A percentile compares a stretch with the other conserved stretches of the same genome.
These are phyloP conservation scores for Typhlichthys eigenmanni DNA, from an alignment of 2,797 vertebrate genomes.

Conservation along the genomic window DNA sequence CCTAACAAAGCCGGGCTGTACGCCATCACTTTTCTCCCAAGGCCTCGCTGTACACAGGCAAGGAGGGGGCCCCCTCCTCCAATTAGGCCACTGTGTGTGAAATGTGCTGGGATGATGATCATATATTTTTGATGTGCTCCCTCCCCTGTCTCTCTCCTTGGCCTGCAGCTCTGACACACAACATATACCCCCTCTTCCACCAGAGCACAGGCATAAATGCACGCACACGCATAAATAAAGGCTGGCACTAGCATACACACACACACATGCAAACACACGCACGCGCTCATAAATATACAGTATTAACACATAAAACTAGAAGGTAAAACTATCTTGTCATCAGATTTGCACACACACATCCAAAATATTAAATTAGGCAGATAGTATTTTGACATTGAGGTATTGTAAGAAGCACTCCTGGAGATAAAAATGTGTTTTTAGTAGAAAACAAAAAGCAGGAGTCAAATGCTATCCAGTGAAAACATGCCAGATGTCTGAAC, in stretches of 20 bases:
- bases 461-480: conserved; percentile 41
- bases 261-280: neutral
- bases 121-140: conserved; percentile 76
- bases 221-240: conserved; percentile 2
- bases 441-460: conserved; percentile 71
- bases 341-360: neutral
- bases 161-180: conserved; percentile 67
- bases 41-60: conserved; percentile 45
- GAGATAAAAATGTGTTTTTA: conserved; percentile 75
- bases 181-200: conserved; percentile 44
- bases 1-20: conserved; percentile 45
- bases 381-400: conserved; percentile 80
- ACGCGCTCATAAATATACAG: conserved; percentile 19
- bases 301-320: conserved; percentile 7
- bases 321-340: conserved; percentile 17
- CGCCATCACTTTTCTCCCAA: conserved; percentile 22
- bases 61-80: conserved; percentile 41
- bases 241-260: conserved; percentile 11
- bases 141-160: conserved; percentile 54
- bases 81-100: conserved; percentile 65
- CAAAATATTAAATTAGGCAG: conserved; percentile 46
- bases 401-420: conserved; percentile 65
- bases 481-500: conserved; percentile 81
- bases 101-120: conserved; percentile 67
- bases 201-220: neutral